These are phyloP conservation scores for Poeciliopsis turneri DNA, from an alignment of 2,797 vertebrate genomes.

Conservation along the genomic window DNA sequence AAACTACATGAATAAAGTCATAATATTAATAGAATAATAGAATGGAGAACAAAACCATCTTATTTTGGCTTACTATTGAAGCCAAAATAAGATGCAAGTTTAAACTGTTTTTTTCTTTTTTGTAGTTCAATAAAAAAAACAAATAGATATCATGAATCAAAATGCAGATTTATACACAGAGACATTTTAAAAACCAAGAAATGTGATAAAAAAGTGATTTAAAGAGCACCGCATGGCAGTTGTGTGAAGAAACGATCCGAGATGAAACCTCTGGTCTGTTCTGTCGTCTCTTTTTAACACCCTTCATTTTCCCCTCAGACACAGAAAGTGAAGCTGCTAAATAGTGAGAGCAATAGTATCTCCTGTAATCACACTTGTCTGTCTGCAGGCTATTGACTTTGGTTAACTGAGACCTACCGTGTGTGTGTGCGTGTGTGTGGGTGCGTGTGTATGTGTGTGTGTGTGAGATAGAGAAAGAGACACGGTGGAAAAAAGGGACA, in stretches of 20 bases:
- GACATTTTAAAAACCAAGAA: background rate
- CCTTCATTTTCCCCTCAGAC: conserved; percentile 14
- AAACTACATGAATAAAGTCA: no score
- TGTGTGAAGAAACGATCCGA: conserved; percentile 23
- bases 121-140: background rate
- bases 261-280: conserved; percentile 39
- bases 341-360: conserved; percentile 68
- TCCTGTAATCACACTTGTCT: conserved; percentile 75
- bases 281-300: conserved; percentile 16
- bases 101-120: no score
- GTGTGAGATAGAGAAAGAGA: conserved; percentile 6
- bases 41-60: background rate
- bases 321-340: conserved; percentile 38
- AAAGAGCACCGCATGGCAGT: conserved; percentile 16
- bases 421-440: conserved; percentile 37
- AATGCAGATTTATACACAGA: background rate
- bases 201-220: background rate
- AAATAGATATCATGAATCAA: background rate
- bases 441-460: conserved; percentile 43
- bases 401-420: conserved; percentile 62
- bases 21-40: no score
- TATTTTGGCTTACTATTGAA: no score
- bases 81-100: background rate
- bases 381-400: conserved; percentile 71
- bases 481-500: background rate